Conservation (phyloP, 2,888 invertebrate genomes). For the Rhyacophila evoluta region DNA sequence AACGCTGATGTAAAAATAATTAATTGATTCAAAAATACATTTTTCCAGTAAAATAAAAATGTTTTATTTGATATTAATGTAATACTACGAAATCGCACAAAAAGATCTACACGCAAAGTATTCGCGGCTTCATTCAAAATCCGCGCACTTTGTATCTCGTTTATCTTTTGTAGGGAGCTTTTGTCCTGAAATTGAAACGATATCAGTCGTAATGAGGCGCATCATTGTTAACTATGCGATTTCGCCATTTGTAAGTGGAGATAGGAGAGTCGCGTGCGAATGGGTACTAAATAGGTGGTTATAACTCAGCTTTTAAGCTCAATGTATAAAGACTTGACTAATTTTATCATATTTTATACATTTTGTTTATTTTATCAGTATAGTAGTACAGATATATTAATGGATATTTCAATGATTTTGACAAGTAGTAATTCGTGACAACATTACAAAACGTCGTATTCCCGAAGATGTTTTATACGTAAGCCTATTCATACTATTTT, state of each 20-base stretch:
- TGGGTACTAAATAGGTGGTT: slow-evolving; percentile 30
- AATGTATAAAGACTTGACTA: background rate
- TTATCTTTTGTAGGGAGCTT: slow-evolving; percentile 5
- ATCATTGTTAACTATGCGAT: slow-evolving; percentile 33
- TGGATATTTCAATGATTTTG: no score
- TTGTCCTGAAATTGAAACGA: slow-evolving; percentile 9
- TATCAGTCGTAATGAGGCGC: slow-evolving; percentile 27
- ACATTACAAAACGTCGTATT: no score
- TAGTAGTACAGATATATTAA: no score
- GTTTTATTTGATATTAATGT: no score
- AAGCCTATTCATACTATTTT: no score
- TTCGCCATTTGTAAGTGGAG: slow-evolving; percentile 36
- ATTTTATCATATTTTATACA: background rate
- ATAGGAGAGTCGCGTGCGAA: slow-evolving; percentile 34
- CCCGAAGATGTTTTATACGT: no score
- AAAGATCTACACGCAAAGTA: background rate
- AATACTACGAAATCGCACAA: no score
- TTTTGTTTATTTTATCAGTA: background rate
- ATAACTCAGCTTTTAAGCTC: background rate
- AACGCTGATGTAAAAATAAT: no score
- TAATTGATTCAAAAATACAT: no score
- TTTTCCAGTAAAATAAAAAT: no score
- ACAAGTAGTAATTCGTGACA: no score
- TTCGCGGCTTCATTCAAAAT: background rate
- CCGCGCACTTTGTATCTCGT: slow-evolving; percentile 27